phyloP scores from a whole-genome alignment of 2,113 vertebrate genomes.

The Scomber colias region DNA sequence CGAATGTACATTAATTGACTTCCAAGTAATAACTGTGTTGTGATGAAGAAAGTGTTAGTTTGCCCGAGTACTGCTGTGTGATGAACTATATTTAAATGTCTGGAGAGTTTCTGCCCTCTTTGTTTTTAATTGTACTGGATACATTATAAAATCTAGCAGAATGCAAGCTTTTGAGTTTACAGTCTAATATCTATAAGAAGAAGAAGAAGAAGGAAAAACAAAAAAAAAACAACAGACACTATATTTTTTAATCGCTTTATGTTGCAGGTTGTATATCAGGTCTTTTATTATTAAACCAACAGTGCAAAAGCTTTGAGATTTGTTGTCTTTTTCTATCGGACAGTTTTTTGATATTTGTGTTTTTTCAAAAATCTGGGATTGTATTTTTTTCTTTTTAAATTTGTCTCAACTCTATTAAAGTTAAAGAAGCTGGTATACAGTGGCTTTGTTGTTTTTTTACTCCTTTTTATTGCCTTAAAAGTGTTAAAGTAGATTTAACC shows the following conservation, averaged over 20 bases:
- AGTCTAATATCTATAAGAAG: conserved; percentile 37
- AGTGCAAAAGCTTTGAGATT: conserved; percentile 53
- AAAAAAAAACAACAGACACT: conserved; percentile 44
- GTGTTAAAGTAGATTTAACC: no score
- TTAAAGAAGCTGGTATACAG: conserved; percentile 46
- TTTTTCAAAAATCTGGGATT: conserved; percentile 45
- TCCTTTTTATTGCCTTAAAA: no score
- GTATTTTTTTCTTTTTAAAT: conserved; percentile 52
- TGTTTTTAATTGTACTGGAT: conserved; percentile 47
- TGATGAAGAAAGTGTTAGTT: conserved; percentile 68
- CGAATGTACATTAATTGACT: conserved; percentile 65
- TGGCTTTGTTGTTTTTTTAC: conserved; percentile 22
- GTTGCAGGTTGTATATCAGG: conserved; percentile 78
- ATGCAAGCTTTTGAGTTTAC: conserved; percentile 58
- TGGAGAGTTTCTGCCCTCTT: conserved; percentile 50
- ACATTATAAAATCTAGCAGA: conserved; percentile 30
- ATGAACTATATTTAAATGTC: conserved; percentile 60
- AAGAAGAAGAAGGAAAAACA: not conserved
- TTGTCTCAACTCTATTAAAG: conserved; percentile 68
- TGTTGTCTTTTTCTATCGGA: conserved; percentile 72
- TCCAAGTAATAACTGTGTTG: conserved; percentile 58
- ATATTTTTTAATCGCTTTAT: conserved; percentile 73
- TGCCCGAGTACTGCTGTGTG: conserved; percentile 68
- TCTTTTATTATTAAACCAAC: conserved; percentile 73
- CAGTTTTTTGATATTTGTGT: conserved; percentile 72